Evolutionary conservation across 2,797 vertebrate species (phyloP).

Genomic region (Borostomias antarcticus): DNA sequence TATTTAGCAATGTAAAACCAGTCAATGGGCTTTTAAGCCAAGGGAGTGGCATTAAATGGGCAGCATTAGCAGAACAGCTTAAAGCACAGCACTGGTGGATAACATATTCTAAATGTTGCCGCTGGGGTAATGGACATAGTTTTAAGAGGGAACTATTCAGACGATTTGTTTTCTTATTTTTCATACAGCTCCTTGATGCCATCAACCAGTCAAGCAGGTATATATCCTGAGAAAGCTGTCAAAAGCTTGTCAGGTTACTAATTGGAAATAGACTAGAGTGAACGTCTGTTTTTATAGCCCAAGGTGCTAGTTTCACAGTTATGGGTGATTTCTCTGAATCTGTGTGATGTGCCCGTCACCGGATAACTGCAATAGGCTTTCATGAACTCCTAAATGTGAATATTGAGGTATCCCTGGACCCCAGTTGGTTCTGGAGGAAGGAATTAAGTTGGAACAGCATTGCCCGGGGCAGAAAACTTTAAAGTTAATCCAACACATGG

Average conservation of each 20-base stretch:
- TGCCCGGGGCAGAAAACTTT: background rate
- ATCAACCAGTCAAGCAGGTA: background rate
- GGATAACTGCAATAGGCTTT: background rate
- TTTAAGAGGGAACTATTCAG: no score
- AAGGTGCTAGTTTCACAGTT: background rate
- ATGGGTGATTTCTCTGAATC: background rate
- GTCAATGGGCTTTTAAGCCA: slow-evolving; percentile 55
- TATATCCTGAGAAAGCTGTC: background rate
- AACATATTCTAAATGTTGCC: background rate
- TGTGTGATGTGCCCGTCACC: background rate
- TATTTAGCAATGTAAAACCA: slow-evolving; percentile 49
- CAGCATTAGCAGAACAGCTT: slow-evolving; percentile 50
- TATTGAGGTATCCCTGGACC: background rate
- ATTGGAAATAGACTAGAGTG: background rate
- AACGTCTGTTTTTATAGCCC: background rate
- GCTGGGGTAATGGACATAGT: slow-evolving; percentile 17
- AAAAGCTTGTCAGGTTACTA: background rate
- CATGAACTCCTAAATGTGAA: background rate
- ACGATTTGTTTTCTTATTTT: no score
- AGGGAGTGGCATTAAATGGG: slow-evolving; percentile 46
- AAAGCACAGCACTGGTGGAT: slow-evolving; percentile 19
- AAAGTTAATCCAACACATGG: background rate
- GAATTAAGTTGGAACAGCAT: background rate
- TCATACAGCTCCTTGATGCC: background rate
- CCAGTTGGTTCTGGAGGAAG: background rate